Percentiles rank a stretch among this genome's conserved stretches.
These are phyloP conservation scores for Sphaeramia orbicularis DNA, from an alignment of 2,797 vertebrate genomes.

Conservation along the genomic window DNA sequence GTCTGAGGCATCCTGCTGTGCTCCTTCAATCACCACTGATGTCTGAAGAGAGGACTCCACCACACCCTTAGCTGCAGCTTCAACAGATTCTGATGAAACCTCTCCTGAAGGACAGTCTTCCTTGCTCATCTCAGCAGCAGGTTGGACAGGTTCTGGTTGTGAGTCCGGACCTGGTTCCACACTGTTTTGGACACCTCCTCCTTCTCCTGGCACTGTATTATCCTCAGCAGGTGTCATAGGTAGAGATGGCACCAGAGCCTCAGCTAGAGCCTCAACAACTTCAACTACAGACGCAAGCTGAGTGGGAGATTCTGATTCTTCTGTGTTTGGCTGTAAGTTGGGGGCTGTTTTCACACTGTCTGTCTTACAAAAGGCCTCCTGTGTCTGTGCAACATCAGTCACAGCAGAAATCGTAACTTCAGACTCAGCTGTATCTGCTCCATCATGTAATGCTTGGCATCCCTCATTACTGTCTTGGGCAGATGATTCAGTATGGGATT, in stretches of 20 bases:
- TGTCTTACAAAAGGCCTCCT: too few relatives aligned
- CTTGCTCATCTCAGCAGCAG: too few relatives aligned
- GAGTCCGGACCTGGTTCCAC: too few relatives aligned
- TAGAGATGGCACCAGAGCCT: not conserved
- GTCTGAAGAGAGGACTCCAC: constrained; percentile 11
- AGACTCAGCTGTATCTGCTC: too few relatives aligned
- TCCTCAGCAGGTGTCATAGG: not conserved
- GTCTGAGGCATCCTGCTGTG: not conserved
- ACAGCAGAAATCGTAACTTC: too few relatives aligned
- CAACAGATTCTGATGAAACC: not conserved
- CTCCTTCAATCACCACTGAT: not conserved
- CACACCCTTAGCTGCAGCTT: constrained; percentile 21
- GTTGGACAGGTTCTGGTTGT: too few relatives aligned
- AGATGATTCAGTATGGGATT: too few relatives aligned
- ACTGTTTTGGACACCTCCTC: not conserved
- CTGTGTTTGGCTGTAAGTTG: not conserved
- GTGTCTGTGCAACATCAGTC: too few relatives aligned
- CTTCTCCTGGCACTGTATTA: constrained; percentile 7
- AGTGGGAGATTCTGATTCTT: not conserved
- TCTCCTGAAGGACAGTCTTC: too few relatives aligned
- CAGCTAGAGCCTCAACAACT: not conserved
- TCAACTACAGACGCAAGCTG: constrained; percentile 2
- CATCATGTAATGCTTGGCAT: too few relatives aligned
- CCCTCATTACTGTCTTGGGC: too few relatives aligned
- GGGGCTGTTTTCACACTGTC: not conserved